Evolutionary conservation across 2,888 invertebrate species (phyloP).

Genomic region (Buathra laborator): DNA sequence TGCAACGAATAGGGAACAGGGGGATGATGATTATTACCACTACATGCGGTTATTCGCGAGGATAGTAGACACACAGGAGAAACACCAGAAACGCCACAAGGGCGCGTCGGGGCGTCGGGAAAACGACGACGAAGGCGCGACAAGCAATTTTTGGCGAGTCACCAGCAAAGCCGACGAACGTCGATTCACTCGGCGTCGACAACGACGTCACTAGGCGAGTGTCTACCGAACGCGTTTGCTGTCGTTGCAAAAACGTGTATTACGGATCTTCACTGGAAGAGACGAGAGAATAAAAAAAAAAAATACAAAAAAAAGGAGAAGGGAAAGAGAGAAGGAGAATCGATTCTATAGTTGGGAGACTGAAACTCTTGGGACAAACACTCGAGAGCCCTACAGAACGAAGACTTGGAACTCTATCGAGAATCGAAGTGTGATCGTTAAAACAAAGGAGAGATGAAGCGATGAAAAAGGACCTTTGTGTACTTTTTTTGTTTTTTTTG

Average conservation of each 20-base stretch:
- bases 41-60: too few species aligned
- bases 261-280: too few species aligned
- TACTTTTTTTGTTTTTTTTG: conserved; percentile 23
- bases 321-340: not conserved
- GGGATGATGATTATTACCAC: not conserved
- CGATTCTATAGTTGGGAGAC: not conserved
- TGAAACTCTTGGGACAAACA: conserved; percentile 1
- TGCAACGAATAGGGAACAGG: not conserved
- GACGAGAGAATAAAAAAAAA: too few species aligned
- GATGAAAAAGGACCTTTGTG: not conserved
- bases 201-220: conserved; percentile 1
- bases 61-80: not conserved
- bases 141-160: conserved; percentile 52
- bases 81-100: not conserved
- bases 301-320: not conserved
- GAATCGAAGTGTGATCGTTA: not conserved
- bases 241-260: conserved; percentile 16
- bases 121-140: not conserved
- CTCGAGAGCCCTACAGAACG: not conserved
- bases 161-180: conserved; percentile 30
- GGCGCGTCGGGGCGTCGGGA: conserved; percentile 29
- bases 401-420: not conserved
- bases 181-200: conserved; percentile 31
- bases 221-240: not conserved
- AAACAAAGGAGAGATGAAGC: not conserved